A percentile compares a stretch with the other conserved stretches of the same genome.
Evolutionary conservation across 2,797 vertebrate genomes (phyloP).

Genomic region (Acipenser ruthenus): DNA sequence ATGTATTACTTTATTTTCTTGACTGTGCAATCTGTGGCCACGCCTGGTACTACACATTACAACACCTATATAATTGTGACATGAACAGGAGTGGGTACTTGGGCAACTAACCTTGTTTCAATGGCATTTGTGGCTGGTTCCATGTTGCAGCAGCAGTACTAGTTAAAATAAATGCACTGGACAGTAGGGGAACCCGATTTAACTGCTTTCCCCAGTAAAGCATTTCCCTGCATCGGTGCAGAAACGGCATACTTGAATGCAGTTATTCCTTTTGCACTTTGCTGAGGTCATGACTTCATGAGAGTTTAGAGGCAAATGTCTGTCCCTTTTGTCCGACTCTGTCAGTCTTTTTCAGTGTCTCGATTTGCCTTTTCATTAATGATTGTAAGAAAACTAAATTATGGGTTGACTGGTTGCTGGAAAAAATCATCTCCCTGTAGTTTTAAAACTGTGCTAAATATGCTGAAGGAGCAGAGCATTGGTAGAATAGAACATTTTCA

Average conservation of each 20-base stretch:
- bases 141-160: slow-evolving; percentile 55
- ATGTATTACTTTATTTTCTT: slow-evolving; percentile 25
- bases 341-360: neutral
- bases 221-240: slow-evolving; percentile 28
- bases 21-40: slow-evolving; percentile 36
- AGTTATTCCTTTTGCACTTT: slow-evolving; percentile 57
- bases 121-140: slow-evolving; percentile 71
- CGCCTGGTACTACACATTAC: slow-evolving; percentile 34
- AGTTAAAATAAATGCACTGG: slow-evolving; percentile 35
- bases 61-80: slow-evolving; percentile 32
- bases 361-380: slow-evolving; percentile 37
- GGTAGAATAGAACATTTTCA: slow-evolving; percentile 4
- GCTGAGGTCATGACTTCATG: slow-evolving; percentile 55
- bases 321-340: slow-evolving; percentile 19
- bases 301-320: slow-evolving; percentile 54
- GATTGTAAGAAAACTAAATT: slow-evolving; percentile 38
- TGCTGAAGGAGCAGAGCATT: too few species aligned
- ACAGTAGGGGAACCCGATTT: slow-evolving; percentile 31
- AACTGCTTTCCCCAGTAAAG: neutral
- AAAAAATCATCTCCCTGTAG: slow-evolving; percentile 40
- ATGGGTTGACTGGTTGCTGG: slow-evolving; percentile 50
- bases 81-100: slow-evolving; percentile 29
- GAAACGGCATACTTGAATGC: slow-evolving; percentile 52
- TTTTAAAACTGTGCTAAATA: slow-evolving; percentile 16
- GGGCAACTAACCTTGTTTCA: slow-evolving; percentile 41